Evolutionary conservation across 23 tunicate genomes (phyloP), one percentile per base, ranked within the genome.

Genomic region (Halocynthia aurantium): DNA sequence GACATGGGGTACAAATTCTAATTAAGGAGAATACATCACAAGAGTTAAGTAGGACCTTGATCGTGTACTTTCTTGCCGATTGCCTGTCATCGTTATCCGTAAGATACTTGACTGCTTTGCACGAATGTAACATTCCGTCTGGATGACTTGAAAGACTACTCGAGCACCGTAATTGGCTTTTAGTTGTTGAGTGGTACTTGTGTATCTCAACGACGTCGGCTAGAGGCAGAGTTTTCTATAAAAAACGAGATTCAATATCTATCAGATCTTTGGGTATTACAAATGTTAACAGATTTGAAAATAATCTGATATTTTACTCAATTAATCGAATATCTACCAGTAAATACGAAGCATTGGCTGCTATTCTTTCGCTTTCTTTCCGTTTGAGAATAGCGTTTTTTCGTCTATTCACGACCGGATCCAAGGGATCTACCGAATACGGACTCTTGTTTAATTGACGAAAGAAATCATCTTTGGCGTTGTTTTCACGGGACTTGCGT

Each of bases 91-190:
- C 78, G 62, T 74, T 62, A 13, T 74, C 57, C 19, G 63, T 13
- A 8, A 64, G 64, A 56, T 74, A 74, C 15, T 56, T 15, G 17
- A 74, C 56, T 8, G 78, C 78, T 21, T 22, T 53, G 64, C 56
- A 22, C 10, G 78, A 74, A 10, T 62, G 31, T n/a, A 74, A 50
- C 78, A 74, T 74, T 12, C 78, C 78, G 21, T 74, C 56, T 1
- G 78, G 78, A 56, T 74, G 65, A 17, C 56, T 64, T 53, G 78
- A 74, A 8, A 74, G 22, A 54, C 78, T 74, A 18, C 78, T 74
- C 11, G 78, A 74, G 56, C 78, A 74, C 56, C 64, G 10, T 49
- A 74, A 13, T 12, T 21, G 31, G 13, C 60, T 74, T 49, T 74
- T 74, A n/a, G 50, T 51, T 22, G 78, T 62, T 2, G 78, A 74